Conservation (phyloP, 2,797 vertebrate genomes). For the Gymnoscopelus braueri region DNA sequence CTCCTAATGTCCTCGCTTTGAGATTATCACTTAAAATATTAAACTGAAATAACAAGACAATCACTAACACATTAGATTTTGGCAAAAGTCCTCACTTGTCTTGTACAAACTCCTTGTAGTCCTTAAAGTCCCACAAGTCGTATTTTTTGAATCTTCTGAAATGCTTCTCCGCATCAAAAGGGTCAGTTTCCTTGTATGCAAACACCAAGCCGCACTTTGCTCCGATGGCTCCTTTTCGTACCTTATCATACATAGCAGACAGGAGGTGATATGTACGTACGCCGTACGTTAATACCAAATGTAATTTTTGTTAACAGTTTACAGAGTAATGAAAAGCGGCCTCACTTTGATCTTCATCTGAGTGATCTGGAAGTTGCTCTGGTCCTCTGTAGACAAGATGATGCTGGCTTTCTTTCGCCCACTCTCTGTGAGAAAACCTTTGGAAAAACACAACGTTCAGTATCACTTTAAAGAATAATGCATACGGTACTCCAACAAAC, state of each 20-base stretch:
- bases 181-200: constrained; percentile 86
- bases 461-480: background rate
- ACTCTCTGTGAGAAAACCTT: constrained; percentile 96
- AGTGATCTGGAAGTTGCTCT: constrained; percentile 94
- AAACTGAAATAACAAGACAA: constrained; percentile 7
- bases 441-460: background rate
- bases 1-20: no score
- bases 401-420: constrained; percentile 92
- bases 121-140: constrained; percentile 88
- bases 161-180: constrained; percentile 93
- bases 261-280: background rate
- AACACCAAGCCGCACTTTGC: constrained; percentile 95
- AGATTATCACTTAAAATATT: background rate
- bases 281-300: no score
- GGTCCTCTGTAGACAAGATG: constrained; percentile 93
- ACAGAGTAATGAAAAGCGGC: background rate
- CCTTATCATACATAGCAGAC: constrained; percentile 75
- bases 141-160: constrained; percentile 92
- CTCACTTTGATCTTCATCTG: constrained; percentile 95
- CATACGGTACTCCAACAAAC: background rate
- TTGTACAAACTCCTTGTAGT: constrained; percentile 92
- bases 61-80: background rate
- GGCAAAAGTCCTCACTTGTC: constrained; percentile 79
- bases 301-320: background rate
- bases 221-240: constrained; percentile 93